Conservation (phyloP, 2,888 invertebrate genomes). For the Lacanobia oleracea region DNA sequence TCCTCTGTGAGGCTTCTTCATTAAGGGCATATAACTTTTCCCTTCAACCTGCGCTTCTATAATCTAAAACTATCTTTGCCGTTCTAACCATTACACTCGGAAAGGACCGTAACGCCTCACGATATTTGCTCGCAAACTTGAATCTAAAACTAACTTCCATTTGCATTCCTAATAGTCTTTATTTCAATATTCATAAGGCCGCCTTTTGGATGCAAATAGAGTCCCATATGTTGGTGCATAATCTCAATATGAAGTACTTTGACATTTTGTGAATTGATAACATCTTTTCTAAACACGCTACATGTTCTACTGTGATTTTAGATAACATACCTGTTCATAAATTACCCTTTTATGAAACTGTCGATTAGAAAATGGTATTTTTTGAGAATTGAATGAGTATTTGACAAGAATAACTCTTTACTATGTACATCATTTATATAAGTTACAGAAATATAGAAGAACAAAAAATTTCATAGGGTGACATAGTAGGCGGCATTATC, state of each 20-base stretch:
- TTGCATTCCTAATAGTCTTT: constrained; percentile 49
- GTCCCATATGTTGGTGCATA: constrained; percentile 28
- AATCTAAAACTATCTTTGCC: constrained; percentile 45
- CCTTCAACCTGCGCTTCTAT: constrained; percentile 1
- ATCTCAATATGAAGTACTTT: constrained; percentile 66
- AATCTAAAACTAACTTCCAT: constrained; percentile 61
- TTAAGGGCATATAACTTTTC: not conserved
- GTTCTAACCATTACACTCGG: constrained; percentile 67
- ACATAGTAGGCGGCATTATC: no score
- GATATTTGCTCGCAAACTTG: constrained; percentile 71
- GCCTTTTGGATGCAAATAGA: constrained; percentile 39
- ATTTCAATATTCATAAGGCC: constrained; percentile 39
- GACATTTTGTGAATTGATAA: constrained; percentile 70
- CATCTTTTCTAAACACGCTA: constrained; percentile 64
- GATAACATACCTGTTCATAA: constrained; percentile 37
- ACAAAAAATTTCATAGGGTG: no score
- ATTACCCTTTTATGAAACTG: constrained; percentile 5
- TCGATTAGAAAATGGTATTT: not conserved
- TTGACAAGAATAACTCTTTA: no score
- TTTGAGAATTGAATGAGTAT: not conserved
- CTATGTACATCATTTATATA: no score
- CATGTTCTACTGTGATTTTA: constrained; percentile 36
- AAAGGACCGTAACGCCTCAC: constrained; percentile 69
- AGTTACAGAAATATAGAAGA: no score
- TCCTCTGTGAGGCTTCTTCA: constrained; percentile 4